Evolutionary conservation across 1,140 invertebrate genomes (phyloP).

Genomic region (Alviniconcha marisindica): DNA sequence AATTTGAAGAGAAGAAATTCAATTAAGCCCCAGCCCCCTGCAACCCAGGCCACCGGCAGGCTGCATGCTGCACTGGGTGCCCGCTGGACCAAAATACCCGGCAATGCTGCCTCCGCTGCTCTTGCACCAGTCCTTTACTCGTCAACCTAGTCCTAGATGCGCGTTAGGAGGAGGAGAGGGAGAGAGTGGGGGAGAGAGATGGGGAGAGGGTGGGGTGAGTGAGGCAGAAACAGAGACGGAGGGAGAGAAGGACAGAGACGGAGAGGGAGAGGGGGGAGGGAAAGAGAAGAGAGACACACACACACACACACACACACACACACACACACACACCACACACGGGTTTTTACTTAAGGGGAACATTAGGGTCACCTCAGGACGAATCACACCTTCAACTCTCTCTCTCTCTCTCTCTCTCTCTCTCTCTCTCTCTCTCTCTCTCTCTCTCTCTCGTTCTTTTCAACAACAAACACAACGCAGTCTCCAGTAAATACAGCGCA

Average conservation of each 20-base stretch:
- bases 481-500: too few species aligned
- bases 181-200: neutral
- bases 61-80: too few species aligned
- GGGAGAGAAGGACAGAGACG: constrained; percentile 5
- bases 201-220: neutral
- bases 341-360: too few species aligned
- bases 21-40: too few species aligned
- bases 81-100: too few species aligned
- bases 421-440: constrained; percentile 1
- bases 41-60: too few species aligned
- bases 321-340: neutral
- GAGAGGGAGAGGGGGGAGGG: neutral
- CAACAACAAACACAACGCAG: too few species aligned
- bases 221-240: neutral
- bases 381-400: neutral
- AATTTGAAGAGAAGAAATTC: too few species aligned
- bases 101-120: too few species aligned
- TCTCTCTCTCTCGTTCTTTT: neutral
- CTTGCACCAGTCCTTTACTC: too few species aligned
- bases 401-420: neutral
- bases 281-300: neutral
- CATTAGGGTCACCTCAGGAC: too few species aligned
- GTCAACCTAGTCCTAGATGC: too few species aligned
- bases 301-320: neutral
- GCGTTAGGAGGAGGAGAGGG: neutral